These are phyloP conservation scores for Molorchus minor DNA, from an alignment of 2,888 invertebrate species.

Conservation along the genomic window DNA sequence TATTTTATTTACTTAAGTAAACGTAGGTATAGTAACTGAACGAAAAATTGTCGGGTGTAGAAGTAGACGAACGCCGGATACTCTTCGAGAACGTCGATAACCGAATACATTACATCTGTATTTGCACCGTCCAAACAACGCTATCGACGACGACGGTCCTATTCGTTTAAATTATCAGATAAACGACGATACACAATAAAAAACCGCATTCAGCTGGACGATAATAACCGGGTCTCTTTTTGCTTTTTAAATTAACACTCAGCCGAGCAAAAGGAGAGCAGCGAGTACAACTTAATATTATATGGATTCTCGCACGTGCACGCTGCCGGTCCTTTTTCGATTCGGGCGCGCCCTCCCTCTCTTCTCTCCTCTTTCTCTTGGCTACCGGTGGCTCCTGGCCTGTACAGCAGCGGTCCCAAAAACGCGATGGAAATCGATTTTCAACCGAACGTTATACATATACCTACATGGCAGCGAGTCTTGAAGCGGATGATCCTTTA, in stretches of 20 bases:
- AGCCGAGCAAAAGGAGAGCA: slow-evolving; percentile 1
- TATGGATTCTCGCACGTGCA: slow-evolving; percentile 16
- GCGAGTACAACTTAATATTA: slow-evolving; percentile 10
- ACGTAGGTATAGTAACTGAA: no score
- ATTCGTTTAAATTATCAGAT: slow-evolving; percentile 12
- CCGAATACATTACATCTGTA: slow-evolving; percentile 12
- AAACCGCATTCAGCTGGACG: slow-evolving; percentile 8
- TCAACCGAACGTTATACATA: no score
- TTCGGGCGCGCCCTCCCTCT: slow-evolving; percentile 14
- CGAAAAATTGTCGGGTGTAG: neutral
- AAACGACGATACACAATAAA: slow-evolving; percentile 14
- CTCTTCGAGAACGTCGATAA: no score
- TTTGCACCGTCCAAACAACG: slow-evolving; percentile 6
- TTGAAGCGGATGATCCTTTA: no score
- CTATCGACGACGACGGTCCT: slow-evolving; percentile 1
- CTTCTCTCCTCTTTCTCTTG: no score
- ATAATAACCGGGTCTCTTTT: neutral
- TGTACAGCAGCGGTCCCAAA: no score
- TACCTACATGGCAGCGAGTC: no score
- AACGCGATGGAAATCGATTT: no score
- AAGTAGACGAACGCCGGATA: neutral
- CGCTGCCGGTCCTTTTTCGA: slow-evolving; percentile 12
- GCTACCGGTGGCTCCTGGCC: no score
- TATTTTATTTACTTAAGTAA: no score
- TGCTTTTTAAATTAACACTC: slow-evolving; percentile 7